These are phyloP conservation scores for Babylonia areolata DNA, from an alignment of 1,140 invertebrate species.

Conservation along the genomic window DNA sequence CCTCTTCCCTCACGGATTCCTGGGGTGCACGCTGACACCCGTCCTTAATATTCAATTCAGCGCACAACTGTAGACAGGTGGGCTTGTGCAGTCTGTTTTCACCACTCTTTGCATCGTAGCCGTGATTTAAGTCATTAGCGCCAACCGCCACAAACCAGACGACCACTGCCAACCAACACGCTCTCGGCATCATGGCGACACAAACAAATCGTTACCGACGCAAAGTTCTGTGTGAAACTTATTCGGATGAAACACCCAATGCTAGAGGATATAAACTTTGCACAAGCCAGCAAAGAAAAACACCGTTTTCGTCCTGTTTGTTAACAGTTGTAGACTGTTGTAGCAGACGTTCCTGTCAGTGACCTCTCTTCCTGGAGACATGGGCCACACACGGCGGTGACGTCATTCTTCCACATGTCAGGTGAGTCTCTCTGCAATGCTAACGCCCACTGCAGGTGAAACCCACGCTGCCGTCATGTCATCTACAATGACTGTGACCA, in stretches of 20 bases:
- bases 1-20: not conserved
- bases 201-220: not conserved
- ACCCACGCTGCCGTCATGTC: no score
- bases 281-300: no score
- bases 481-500: no score
- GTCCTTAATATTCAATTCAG: not conserved
- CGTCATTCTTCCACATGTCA: not conserved
- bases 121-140: not conserved
- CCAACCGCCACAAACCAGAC: not conserved
- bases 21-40: not conserved
- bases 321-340: no score
- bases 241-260: no score
- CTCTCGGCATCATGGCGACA: constrained; percentile 18
- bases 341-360: not conserved
- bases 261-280: no score
- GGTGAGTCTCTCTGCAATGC: not conserved
- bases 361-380: not conserved
- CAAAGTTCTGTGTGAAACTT: no score
- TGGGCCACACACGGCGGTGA: not conserved
- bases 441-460: no score
- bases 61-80: not conserved
- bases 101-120: not conserved
- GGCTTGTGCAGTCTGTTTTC: not conserved
- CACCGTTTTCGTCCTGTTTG: no score
- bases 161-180: not conserved